Percentiles rank a stretch among this genome's conserved stretches.
phyloP scores from a whole-genome alignment of 2,888 invertebrate genomes.

The Pachycephus smyrnensis region DNA sequence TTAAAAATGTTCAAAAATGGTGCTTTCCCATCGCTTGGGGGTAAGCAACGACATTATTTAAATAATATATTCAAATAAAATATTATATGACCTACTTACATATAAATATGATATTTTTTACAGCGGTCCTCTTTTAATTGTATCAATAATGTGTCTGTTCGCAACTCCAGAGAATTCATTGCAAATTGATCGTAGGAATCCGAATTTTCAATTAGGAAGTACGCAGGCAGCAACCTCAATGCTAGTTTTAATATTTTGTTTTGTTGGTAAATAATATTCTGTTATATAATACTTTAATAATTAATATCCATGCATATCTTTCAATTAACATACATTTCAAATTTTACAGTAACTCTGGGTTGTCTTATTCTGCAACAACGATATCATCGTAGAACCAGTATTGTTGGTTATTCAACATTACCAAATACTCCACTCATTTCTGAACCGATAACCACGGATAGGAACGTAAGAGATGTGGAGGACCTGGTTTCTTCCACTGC shows the following conservation, averaged over 20 bases:
- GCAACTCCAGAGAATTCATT: slow-evolving; percentile 67
- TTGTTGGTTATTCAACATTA: slow-evolving; percentile 37
- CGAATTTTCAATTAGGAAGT: slow-evolving; percentile 82
- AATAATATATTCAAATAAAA: not conserved
- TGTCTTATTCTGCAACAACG: slow-evolving; percentile 87
- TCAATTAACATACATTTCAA: slow-evolving; percentile 14
- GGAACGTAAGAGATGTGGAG: slow-evolving; percentile 62
- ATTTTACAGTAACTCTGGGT: slow-evolving; percentile 78
- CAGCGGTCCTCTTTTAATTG: slow-evolving; percentile 77
- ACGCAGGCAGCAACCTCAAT: slow-evolving; percentile 83
- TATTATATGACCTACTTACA: not conserved
- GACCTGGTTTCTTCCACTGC: slow-evolving; percentile 55
- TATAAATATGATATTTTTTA: slow-evolving; percentile 49
- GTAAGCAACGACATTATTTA: slow-evolving; percentile 57
- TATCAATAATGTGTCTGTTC: slow-evolving; percentile 74
- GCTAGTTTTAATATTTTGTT: slow-evolving; percentile 81
- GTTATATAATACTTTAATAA: slow-evolving; percentile 8
- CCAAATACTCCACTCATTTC: slow-evolving; percentile 27
- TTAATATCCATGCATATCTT: slow-evolving; percentile 19
- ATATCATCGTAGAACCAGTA: slow-evolving; percentile 75
- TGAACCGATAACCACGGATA: slow-evolving; percentile 27
- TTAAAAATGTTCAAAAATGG: slow-evolving; percentile 80
- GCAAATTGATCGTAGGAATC: slow-evolving; percentile 74
- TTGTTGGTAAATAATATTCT: slow-evolving; percentile 74
- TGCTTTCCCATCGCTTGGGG: slow-evolving; percentile 74